phyloP scores from a whole-genome alignment of 2,797 vertebrate genomes.

The Scolopax rusticola region DNA sequence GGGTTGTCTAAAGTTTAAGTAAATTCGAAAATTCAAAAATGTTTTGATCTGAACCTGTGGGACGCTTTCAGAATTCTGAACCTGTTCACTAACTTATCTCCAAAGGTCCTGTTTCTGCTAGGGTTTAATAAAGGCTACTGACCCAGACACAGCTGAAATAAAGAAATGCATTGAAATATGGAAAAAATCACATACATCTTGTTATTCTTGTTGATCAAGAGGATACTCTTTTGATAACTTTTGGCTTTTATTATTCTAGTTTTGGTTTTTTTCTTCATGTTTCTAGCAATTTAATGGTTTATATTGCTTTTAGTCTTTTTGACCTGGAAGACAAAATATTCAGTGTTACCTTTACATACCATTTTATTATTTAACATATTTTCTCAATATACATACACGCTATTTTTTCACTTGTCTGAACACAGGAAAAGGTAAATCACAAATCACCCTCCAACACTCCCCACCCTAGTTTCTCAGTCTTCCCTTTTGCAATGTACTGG shows the following conservation, averaged over 20 bases:
- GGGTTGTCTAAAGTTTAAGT: not conserved
- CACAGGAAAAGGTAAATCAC: not conserved
- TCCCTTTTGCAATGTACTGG: not conserved
- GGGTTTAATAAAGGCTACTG: not conserved
- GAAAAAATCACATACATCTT: not conserved
- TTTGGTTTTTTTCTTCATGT: not conserved
- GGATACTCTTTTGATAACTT: not conserved
- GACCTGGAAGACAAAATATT: not conserved
- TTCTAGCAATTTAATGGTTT: not conserved
- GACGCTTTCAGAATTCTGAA: not conserved
- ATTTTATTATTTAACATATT: not conserved
- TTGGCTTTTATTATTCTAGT: not conserved
- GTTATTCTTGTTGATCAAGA: not conserved
- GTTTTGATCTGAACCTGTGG: not conserved
- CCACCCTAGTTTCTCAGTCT: not conserved
- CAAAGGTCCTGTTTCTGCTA: not conserved
- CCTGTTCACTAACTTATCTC: not conserved
- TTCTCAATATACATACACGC: not conserved
- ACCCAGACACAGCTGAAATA: not conserved
- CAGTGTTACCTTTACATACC: not conserved
- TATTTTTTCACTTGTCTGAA: not conserved
- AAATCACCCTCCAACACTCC: not conserved
- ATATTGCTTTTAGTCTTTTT: constrained; percentile 1
- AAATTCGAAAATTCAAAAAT: not conserved
- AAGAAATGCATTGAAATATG: not conserved